Evolutionary conservation across 2,113 vertebrate species (phyloP), one percentile per base, ranked within the genome.

Genomic region (Calyptomena viridis): DNA sequence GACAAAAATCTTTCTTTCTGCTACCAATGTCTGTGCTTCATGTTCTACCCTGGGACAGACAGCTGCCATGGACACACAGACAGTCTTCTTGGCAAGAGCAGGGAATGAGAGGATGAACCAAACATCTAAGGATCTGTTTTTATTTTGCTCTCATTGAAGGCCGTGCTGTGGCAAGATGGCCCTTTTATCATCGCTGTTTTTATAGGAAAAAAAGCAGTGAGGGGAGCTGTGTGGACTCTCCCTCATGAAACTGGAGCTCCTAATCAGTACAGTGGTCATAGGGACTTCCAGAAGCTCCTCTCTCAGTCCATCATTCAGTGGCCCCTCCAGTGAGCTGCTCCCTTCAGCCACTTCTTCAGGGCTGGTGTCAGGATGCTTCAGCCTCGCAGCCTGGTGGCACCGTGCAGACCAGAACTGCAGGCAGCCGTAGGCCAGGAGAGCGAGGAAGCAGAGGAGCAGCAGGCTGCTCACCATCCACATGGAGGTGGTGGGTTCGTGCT

Each of bases 391-490:
- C 44, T 68, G 76, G 2, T 79, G 97, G 89, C 97, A 98, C 1
- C 96, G 87, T 7, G 96, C 68, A 3, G 97, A 96, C 97, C 97
- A 98, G 95, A 97, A 96, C 97, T 98, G 97, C 84, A 98, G 95
- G 72, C 97, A 98, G 90, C 97, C 96, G 0, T 97, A 98, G n/a
- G 95, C 96, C 75, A 98, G 63, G 18, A 98, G 92, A 6, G 97
- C 97, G 0, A 76, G 73, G 84, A 98, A 95, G 86, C 97, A 97
- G 35, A 97, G 97, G 14, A 98, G 95, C 84, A 98, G 80, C 23
- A 98, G 95, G 83, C 97, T 97, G 95, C 97, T 96, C 87, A 98
- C 90, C 91, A 98, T 97, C 98, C 98, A 98, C 40, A 98, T 81
- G 50, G 98, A 98, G 49, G 97, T 79, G 18, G 85, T 84, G 44